Conservation (phyloP, 2,888 invertebrate species). For the Heliconius ismenius region DNA sequence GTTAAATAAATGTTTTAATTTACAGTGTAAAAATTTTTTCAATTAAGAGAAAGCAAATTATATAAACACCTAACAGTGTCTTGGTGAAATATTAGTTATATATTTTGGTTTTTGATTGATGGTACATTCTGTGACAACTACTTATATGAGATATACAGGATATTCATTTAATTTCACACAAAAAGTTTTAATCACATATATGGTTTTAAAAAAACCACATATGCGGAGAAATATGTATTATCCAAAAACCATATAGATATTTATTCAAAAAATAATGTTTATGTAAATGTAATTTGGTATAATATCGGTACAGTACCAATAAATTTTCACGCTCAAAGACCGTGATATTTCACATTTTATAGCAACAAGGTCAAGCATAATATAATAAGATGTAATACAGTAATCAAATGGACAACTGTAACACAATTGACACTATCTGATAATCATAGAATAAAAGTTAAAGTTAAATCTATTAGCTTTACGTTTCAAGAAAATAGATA, state of each 20-base stretch:
- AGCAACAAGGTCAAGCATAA: slow-evolving; percentile 23
- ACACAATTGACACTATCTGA: background rate
- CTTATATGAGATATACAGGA: background rate
- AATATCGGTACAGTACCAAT: background rate
- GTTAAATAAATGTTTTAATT: background rate
- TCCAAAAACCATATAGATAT: no score
- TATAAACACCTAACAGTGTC: background rate
- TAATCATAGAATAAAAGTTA: background rate
- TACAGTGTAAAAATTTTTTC: background rate
- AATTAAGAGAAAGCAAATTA: background rate
- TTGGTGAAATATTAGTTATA: background rate
- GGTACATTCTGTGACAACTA: background rate
- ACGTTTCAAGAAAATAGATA: background rate
- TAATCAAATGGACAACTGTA: background rate
- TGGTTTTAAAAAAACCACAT: no score
- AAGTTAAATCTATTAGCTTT: background rate
- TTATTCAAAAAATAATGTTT: no score
- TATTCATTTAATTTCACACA: background rate
- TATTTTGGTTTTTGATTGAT: background rate
- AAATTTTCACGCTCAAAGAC: slow-evolving; percentile 14
- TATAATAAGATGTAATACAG: slow-evolving; percentile 3
- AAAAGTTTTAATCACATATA: no score
- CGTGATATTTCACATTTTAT: slow-evolving; percentile 24
- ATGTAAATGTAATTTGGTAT: background rate
- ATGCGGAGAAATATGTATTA: no score